Evolutionary conservation across 1,140 invertebrate species (phyloP).

Genomic region (Rhagoletis zephyria): DNA sequence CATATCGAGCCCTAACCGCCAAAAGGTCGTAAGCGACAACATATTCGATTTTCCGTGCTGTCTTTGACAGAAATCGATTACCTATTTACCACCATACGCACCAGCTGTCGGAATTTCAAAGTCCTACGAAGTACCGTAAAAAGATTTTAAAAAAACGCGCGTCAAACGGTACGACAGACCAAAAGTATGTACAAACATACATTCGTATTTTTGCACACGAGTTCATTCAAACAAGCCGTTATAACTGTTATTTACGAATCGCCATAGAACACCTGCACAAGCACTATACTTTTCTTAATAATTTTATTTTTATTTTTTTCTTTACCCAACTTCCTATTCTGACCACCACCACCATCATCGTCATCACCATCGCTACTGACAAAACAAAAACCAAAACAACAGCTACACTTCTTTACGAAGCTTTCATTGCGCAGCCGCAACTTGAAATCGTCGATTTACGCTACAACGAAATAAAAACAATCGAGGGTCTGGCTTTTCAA

Average conservation of each 20-base stretch:
- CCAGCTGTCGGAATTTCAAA: no score
- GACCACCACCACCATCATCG: background rate
- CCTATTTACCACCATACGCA: no score
- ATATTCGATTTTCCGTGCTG: no score
- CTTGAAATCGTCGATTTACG: constrained; percentile 84
- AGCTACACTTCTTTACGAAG: constrained; percentile 79
- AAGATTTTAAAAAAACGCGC: no score
- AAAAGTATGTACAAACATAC: no score
- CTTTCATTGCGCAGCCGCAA: constrained; percentile 79
- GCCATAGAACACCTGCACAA: background rate
- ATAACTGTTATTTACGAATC: background rate
- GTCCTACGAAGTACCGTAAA: no score
- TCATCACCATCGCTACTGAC: constrained; percentile 18
- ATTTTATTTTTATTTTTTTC: background rate
- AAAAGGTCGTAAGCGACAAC: no score
- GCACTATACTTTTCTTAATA: background rate
- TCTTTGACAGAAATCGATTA: no score
- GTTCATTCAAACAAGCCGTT: background rate
- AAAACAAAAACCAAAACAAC: constrained; percentile 50
- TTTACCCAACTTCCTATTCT: background rate
- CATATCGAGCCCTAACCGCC: no score
- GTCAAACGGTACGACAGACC: no score
- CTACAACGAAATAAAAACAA: constrained; percentile 81
- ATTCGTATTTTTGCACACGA: background rate
- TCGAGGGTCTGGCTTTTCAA: constrained; percentile 83